phyloP scores from a whole-genome alignment of 2,797 vertebrate species.

The Malacoctenus gilli region DNA sequence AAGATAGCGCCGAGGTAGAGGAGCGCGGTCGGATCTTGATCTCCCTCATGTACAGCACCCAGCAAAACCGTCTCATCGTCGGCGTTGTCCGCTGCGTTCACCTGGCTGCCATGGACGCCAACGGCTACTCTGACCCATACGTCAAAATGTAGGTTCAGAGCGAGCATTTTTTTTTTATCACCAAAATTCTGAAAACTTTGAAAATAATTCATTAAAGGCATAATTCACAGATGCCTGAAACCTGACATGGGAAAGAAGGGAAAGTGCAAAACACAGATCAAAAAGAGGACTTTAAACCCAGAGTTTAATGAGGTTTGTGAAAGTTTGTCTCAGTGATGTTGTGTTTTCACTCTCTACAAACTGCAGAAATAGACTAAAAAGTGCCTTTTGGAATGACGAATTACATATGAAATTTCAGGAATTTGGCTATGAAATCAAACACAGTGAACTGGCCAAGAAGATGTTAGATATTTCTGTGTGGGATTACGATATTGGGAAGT shows the following conservation, averaged over 20 bases:
- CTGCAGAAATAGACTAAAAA: background rate
- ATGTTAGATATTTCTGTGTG: slow-evolving; percentile 93
- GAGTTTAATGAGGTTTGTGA: slow-evolving; percentile 94
- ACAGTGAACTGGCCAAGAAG: slow-evolving; percentile 95
- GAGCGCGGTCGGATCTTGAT: slow-evolving; percentile 94
- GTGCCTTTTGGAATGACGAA: background rate
- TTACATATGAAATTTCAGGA: slow-evolving; percentile 79
- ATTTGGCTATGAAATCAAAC: slow-evolving; percentile 96
- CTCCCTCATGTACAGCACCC: slow-evolving; percentile 94
- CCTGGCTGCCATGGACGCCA: slow-evolving; percentile 96
- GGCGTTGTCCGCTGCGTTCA: slow-evolving; percentile 95
- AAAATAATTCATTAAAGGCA: background rate
- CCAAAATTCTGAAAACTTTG: too few relatives aligned
- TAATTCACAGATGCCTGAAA: slow-evolving; percentile 88
- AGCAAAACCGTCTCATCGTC: slow-evolving; percentile 89
- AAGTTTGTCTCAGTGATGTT: too few relatives aligned
- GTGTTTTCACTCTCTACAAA: background rate
- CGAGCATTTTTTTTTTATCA: too few relatives aligned
- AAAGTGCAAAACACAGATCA: slow-evolving; percentile 97
- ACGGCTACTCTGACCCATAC: slow-evolving; percentile 96
- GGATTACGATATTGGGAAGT: slow-evolving; percentile 97
- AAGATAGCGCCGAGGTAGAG: slow-evolving; percentile 87
- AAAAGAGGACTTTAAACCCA: slow-evolving; percentile 97
- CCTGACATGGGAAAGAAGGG: slow-evolving; percentile 98
- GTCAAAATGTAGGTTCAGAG: slow-evolving; percentile 89